These are phyloP conservation scores for Erpobdella octoculata DNA, from an alignment of 2,888 invertebrate species.

Conservation along the genomic window DNA sequence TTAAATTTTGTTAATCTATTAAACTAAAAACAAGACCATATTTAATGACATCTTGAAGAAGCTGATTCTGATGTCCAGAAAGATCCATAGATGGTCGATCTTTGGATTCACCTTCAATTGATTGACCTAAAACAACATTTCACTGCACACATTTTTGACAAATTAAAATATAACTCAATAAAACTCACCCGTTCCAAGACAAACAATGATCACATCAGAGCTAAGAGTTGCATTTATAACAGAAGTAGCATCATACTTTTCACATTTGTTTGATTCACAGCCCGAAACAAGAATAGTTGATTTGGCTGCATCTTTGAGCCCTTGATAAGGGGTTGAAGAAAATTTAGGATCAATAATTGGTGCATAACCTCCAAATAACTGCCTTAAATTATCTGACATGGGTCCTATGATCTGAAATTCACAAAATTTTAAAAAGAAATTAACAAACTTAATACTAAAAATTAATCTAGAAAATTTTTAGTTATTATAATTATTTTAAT, in stretches of 20 bases:
- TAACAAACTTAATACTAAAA: not conserved
- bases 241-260: not conserved
- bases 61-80: constrained; percentile 28
- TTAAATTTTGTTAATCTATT: not conserved
- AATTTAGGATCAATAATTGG: constrained; percentile 40
- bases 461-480: not conserved
- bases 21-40: constrained; percentile 19
- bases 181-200: constrained; percentile 33
- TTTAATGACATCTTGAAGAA: constrained; percentile 27
- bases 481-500: not conserved
- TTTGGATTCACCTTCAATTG: constrained; percentile 22
- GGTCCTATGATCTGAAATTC: constrained; percentile 45
- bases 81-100: constrained; percentile 22
- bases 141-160: not conserved
- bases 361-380: constrained; percentile 45
- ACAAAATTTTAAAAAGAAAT: not conserved
- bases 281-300: constrained; percentile 38
- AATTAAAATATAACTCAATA: not conserved
- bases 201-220: constrained; percentile 32
- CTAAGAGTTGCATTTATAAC: constrained; percentile 8
- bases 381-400: constrained; percentile 43
- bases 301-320: constrained; percentile 39
- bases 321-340: constrained; percentile 42
- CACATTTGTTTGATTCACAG: constrained; percentile 35
- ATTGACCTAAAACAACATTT: not conserved